phyloP scores from a whole-genome alignment of 2,888 invertebrate species.

The Cerceris ruficornis region DNA sequence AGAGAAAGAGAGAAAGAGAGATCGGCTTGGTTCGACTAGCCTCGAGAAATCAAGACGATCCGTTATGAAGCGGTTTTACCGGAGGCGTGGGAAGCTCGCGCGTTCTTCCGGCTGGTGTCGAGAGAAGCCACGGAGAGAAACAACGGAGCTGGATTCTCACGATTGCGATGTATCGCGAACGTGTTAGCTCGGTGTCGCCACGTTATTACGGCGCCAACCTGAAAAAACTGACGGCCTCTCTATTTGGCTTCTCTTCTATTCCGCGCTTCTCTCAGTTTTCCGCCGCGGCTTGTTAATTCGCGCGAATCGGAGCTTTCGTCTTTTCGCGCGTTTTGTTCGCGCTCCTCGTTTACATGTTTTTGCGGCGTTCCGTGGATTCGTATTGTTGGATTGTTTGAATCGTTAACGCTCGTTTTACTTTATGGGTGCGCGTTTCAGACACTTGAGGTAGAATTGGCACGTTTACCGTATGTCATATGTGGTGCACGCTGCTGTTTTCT shows the following conservation, averaged over 20 bases:
- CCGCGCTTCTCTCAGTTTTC: neutral
- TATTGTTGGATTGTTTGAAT: too few relatives aligned
- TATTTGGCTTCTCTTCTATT: neutral
- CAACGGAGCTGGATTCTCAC: conserved; percentile 75
- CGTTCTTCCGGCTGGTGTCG: conserved; percentile 73
- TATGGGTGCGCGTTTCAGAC: too few relatives aligned
- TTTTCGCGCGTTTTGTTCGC: too few relatives aligned
- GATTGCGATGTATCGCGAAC: conserved; percentile 64
- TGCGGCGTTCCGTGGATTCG: neutral
- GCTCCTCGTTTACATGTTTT: neutral
- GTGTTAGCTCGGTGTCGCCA: conserved; percentile 48
- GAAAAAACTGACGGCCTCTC: neutral
- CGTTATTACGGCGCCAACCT: conserved; percentile 23
- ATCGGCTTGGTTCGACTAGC: conserved; percentile 54
- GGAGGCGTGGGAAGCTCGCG: conserved; percentile 77
- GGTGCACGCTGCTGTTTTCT: too few relatives aligned
- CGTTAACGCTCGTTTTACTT: too few relatives aligned
- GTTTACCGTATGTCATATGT: too few relatives aligned
- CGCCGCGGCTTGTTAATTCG: neutral
- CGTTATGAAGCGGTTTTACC: conserved; percentile 77
- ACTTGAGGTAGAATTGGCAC: too few relatives aligned
- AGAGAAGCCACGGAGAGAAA: conserved; percentile 52
- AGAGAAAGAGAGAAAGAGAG: conserved; percentile 33
- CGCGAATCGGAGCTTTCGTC: neutral
- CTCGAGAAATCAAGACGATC: conserved; percentile 71